Evolutionary conservation across 2,113 vertebrate species (phyloP), one percentile per base, ranked within the genome.

Genomic region (Anhinga rufa): DNA sequence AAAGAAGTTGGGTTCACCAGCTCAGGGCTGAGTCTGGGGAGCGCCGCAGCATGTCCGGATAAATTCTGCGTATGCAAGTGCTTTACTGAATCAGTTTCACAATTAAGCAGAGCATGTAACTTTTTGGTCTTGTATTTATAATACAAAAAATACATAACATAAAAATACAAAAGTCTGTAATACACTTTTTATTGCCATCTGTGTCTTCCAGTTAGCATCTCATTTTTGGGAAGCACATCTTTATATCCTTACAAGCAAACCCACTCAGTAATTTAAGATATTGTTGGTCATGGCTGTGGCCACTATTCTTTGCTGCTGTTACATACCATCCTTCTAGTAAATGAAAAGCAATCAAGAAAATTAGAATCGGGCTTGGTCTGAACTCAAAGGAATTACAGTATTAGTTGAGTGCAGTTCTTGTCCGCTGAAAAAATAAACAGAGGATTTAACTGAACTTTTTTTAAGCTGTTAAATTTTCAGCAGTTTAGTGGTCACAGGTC

Each of bases 41-140:
- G 58, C 5, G 2, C 88, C 1, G 3, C 71, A 77, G 78, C 13
- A 1, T 1, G 4, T 20, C 38, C 19, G 17, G 25, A 2, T 29
- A 36, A 19, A 19, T 28, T 36, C 2, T 1, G 6, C 20, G 40
- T 22, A 9, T 25, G 6, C 18, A 14, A 36, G 44, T 28, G n/a
- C n/a, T 48, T 54, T 55, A 20, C 62, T 51, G 10, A 60, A 24
- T 14, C 21, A 24, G 17, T 22, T 25, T 25, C 20, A 19, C 2
- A 0, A 29, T 24, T 22, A 46, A 60, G 71, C 31, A 44, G 14
- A 52, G 15, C 74, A 46, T 1, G 2, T 22, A 24, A 61, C 58
- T 25, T 61, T 60, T 61, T n/a, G 10, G 17, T 61, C 17, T 61
- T 61, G 58, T 40, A 68, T 52, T 71, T 51, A 62, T 55, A 77